Evolutionary conservation across 2,797 vertebrate genomes (phyloP).

Genomic region (Lepus oiostolus): DNA sequence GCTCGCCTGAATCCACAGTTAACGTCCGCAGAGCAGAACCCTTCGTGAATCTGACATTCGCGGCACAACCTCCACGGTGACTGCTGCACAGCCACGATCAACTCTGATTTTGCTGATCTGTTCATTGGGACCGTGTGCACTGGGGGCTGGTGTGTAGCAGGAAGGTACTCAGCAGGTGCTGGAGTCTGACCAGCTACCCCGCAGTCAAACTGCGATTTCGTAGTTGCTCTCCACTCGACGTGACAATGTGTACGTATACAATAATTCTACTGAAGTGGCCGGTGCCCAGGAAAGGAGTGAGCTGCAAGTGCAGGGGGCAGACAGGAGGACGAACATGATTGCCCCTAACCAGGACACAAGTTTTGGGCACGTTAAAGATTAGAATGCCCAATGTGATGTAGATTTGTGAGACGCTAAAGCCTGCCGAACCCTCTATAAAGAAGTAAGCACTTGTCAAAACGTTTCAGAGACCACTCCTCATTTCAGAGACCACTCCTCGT

Average conservation of each 20-base stretch:
- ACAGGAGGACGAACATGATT: background rate
- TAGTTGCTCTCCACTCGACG: background rate
- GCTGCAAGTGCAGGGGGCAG: background rate
- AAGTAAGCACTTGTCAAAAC: background rate
- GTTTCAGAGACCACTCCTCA: background rate
- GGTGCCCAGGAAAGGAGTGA: background rate
- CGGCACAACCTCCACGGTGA: background rate
- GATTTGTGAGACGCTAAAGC: background rate
- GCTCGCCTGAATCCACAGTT: background rate
- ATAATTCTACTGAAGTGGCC: background rate
- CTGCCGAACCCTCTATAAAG: background rate
- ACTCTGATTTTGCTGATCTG: background rate
- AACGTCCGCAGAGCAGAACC: background rate
- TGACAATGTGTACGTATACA: background rate
- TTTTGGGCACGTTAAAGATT: background rate
- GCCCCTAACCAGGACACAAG: background rate
- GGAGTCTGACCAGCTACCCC: background rate
- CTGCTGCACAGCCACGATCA: background rate
- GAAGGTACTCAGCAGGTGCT: background rate
- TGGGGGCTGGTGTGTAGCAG: background rate
- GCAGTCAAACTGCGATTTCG: background rate
- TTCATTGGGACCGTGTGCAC: fast-evolving
- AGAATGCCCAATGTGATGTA: background rate
- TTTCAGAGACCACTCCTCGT: background rate
- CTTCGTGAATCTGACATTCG: fast-evolving